Base-by-base conservation (phyloP, 2,113 vertebrate species). In the Chloropsis hardwickii region DNA sequence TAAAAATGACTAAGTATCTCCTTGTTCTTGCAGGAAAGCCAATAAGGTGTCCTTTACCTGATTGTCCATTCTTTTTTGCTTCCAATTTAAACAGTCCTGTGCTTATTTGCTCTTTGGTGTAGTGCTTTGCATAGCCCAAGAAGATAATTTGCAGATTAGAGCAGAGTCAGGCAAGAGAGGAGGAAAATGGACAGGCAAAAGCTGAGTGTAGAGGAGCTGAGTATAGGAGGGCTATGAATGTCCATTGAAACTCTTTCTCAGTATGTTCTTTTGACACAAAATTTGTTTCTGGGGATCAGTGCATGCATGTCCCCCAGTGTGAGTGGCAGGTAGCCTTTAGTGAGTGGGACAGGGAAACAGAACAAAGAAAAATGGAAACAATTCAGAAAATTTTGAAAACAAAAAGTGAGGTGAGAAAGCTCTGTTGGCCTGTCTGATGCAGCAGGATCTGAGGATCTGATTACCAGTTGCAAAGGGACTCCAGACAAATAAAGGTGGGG, bases 21-120 rank as follows among this genome's bases (percentile, higher is more conserved):
- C 89, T 92, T 94, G 53, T 81, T 89, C 61, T 92, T 78, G 47
- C 61, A 84, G 71, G 86, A 95, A 94, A 86, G 65, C 44, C 92
- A 96, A 97, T 74, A 92, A 94, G 42, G 40, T 92, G 81, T 76
- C 69, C 61, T 94, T 96, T 95, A 92, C 83, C 95, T 96, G 64
- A 37, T 73, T 79, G 72, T 64, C 69, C 3, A 1, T 81, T 91
- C 35, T 61, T 91, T 67, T 37, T 95, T 84, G 40, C 87, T 94
- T 91, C 89, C 73, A 94, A 19, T 76, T 81, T 81, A 92, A 96
- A 91, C 81, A 86, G 28, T 53, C 27, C 15, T 83, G 48, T 84
- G 53, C 69, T 89, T 92, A 86, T 92, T 95, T 92, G 61, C 27
- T 94, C 42, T 81, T 73, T 20, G 31, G 51, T 81, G 56, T 25